Base-by-base conservation (phyloP, 2,888 invertebrate species). In the Theodoxus fluviatilis region DNA sequence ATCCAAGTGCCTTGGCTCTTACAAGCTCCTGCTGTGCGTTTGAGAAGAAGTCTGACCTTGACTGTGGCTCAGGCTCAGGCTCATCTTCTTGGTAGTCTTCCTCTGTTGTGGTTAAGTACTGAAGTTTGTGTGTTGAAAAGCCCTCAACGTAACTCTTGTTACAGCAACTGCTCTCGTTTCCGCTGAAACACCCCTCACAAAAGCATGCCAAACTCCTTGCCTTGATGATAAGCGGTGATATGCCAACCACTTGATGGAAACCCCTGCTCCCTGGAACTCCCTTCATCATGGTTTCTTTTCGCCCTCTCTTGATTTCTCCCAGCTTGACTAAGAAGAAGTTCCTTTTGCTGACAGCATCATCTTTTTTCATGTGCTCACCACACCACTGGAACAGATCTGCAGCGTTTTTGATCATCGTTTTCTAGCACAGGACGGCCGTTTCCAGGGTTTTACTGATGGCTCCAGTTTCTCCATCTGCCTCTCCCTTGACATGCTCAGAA, bases 381-480 rank as follows among this genome's bases (percentile, higher is more conserved):
- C 6, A 52, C 9, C 18, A n/a, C 18, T 4, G 25, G n/a, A 52
- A 52, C 3, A 12, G 25, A 9, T 6, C 18, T 4, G 25, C 6
- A 52, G n/a, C 6, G 25, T 52, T 4, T 22, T n/a, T 52, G 52
- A 52, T 12, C 6, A 6, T 4, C n/a, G 52, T 25, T 18, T 52
- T 52, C 3, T 25, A 25, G n/a, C 52, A 52, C 6, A 52, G 52
- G n/a, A 61, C 40, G 2, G 59, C 68, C 22, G 15, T 68, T 28
- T 38, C 38, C 33, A 68, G 18, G 9, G 43, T 35, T 47, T 68
- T 52, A 59, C 68, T 59, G 6, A 68, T 12, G 2, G 61, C 61
- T 2, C 61, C 68, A 43, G 68, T 68, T 47, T 68, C 68, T 7
- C 68, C 68, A 40, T 68, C 68, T 7, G 68, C 59, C 68, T 68